phyloP scores from a whole-genome alignment of 2,888 invertebrate species.

The Aquatica leii region DNA sequence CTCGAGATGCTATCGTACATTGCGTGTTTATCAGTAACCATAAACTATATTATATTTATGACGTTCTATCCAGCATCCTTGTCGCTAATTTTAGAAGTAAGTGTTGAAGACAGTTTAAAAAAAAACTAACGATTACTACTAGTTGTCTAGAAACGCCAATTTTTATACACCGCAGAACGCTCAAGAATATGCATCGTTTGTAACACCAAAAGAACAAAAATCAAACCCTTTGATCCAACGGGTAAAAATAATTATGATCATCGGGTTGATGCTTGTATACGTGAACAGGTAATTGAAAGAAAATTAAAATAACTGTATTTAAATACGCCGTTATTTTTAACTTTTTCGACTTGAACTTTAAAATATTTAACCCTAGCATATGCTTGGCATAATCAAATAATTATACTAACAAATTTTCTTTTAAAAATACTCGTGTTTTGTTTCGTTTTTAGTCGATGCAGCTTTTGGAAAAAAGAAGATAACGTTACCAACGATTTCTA shows the following conservation, averaged over 20 bases:
- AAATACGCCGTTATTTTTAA: no score
- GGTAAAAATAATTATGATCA: constrained; percentile 95
- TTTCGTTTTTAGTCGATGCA: constrained; percentile 2
- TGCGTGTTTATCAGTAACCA: constrained; percentile 89
- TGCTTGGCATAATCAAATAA: not conserved
- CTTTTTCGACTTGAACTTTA: no score
- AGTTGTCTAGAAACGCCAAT: constrained; percentile 10
- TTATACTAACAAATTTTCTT: constrained; percentile 2
- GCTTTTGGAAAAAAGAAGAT: constrained; percentile 8
- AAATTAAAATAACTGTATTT: no score
- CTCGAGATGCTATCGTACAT: constrained; percentile 91
- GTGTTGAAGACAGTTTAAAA: no score
- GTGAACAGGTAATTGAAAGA: constrained; percentile 71
- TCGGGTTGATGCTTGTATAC: constrained; percentile 89
- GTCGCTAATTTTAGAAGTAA: constrained; percentile 88
- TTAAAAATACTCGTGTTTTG: not conserved
- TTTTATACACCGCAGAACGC: constrained; percentile 39
- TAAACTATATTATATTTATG: constrained; percentile 93
- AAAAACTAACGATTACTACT: not conserved
- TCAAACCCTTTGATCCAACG: constrained; percentile 93
- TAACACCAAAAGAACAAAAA: constrained; percentile 76
- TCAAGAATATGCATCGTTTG: constrained; percentile 47
- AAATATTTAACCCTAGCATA: not conserved
- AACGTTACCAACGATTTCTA: constrained; percentile 1
- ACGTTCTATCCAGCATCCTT: constrained; percentile 95